Percentiles rank a stretch among this genome's conserved stretches.
These are phyloP conservation scores for Chironomus striatipennis DNA, from an alignment of 1,140 invertebrate species.

Conservation along the genomic window DNA sequence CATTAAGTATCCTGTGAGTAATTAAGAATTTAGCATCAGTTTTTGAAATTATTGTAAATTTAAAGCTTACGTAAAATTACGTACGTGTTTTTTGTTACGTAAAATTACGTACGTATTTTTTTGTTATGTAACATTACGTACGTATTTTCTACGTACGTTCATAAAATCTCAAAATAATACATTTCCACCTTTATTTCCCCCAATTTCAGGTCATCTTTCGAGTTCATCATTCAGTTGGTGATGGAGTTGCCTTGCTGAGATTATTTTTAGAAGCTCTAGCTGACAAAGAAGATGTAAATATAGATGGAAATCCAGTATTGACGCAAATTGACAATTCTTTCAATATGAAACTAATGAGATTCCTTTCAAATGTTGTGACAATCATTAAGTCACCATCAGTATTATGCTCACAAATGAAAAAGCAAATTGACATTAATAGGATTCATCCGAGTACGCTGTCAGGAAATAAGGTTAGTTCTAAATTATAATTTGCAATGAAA, in stretches of 20 bases:
- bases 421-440: constrained; percentile 22
- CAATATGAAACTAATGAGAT: background rate
- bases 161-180: too few relatives aligned
- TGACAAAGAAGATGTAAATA: constrained; percentile 27
- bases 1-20: constrained; percentile 27
- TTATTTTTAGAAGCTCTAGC: constrained; percentile 34
- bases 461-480: constrained; percentile 17
- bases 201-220: constrained; percentile 36
- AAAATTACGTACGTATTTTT: too few relatives aligned
- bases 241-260: constrained; percentile 35
- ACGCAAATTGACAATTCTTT: background rate
- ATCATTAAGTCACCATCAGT: background rate
- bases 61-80: too few relatives aligned
- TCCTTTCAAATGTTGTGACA: background rate
- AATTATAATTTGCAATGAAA: too few relatives aligned
- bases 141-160: background rate
- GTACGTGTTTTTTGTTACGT: too few relatives aligned
- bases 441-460: background rate
- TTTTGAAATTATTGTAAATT: too few relatives aligned
- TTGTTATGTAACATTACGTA: too few relatives aligned
- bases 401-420: background rate
- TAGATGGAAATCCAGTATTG: background rate
- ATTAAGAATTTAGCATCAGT: background rate
- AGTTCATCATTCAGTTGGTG: constrained; percentile 39
- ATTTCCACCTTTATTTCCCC: too few relatives aligned